Base-by-base conservation (phyloP, 2,113 vertebrate genomes). In the Oreochromis niloticus region DNA sequence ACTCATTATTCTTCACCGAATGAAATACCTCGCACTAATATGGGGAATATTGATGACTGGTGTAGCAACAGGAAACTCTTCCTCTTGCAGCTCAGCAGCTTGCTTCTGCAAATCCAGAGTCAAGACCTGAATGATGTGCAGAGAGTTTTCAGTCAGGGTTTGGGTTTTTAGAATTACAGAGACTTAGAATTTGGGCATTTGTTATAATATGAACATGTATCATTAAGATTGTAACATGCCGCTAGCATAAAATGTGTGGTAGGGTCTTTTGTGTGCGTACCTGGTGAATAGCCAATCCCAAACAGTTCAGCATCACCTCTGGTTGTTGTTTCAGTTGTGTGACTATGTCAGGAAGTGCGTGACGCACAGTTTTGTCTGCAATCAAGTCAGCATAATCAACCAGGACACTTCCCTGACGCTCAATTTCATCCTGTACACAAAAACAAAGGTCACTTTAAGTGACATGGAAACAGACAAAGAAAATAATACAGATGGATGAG, bases 321-420 rank as follows among this genome's bases (percentile, higher is more conserved):
- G 99, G 98, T 94, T 97, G 97, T 16, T 99, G 97, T 93, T 95
- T 98, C 57, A 99, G 92, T 32, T 98, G 96, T 55, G 83, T 90
- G 66, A 94, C 91, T 83, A 99, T 85, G 85, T 95, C 89, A 89
- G 98, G 96, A 81, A 99, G 90, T 0, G 92, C 93, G 13, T 84
- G 79, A 80, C 81, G 85, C 86, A 99, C 83, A 4, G 86, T 89
- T 81, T 90, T 91, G 43, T 98, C 97, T 85, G 96, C 84, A 55
- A 93, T 93, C 34, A 99, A 89, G 19, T 99, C 98, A 80, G 97
- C 97, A 88, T 97, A 99, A 95, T 99, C 98, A 92, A 99, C 97
- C n/a, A 99, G 95, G 83, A 99, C 97, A 81, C 98, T 99, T 93
- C 98, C 99, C 90, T 99, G 98, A 79, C 98, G 97, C 97, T 99